Conservation (phyloP, 2,113 vertebrate species). For the Semicossyphus pulcher region DNA sequence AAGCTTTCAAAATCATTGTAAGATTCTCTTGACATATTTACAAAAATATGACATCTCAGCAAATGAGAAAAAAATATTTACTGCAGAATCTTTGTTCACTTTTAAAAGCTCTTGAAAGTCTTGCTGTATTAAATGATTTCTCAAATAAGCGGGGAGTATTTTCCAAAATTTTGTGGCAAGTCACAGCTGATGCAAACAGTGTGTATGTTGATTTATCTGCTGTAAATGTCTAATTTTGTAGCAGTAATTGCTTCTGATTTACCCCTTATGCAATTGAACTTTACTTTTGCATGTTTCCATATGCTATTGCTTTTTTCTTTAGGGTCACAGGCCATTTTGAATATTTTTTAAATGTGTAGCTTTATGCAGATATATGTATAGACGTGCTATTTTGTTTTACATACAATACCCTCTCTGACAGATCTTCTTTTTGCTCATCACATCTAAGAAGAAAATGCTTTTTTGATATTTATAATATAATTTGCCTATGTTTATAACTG, state of each 20-base stretch:
- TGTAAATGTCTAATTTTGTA: slow-evolving; percentile 35
- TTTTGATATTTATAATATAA: slow-evolving; percentile 53
- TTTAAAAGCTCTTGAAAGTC: slow-evolving; percentile 39
- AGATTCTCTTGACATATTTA: slow-evolving; percentile 42
- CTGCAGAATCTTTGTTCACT: slow-evolving; percentile 26
- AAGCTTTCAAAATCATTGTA: slow-evolving; percentile 43
- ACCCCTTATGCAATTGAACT: slow-evolving; percentile 16
- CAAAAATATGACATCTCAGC: slow-evolving; percentile 44
- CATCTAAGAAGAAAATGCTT: slow-evolving; percentile 28
- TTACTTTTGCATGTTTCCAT: slow-evolving; percentile 56
- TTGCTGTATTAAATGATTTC: slow-evolving; percentile 22
- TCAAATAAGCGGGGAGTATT: slow-evolving; percentile 6
- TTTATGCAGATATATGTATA: slow-evolving; percentile 48
- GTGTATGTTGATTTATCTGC: slow-evolving; percentile 32
- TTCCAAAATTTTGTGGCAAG: slow-evolving; percentile 19
- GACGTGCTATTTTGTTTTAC: slow-evolving; percentile 48
- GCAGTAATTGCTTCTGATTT: slow-evolving; percentile 6
- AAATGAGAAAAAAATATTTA: slow-evolving; percentile 30
- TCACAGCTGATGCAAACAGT: slow-evolving; percentile 2
- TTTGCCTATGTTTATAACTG: slow-evolving; percentile 61
- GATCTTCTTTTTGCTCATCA: slow-evolving; percentile 23
- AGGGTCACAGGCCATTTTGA: slow-evolving; percentile 30
- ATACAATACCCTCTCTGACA: slow-evolving; percentile 15
- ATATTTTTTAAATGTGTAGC: slow-evolving; percentile 33
- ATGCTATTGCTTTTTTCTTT: slow-evolving; percentile 29